These are phyloP conservation scores for Hydractinia symbiolongicarpus DNA, from an alignment of 30 jellyfish, hydroid and myxozoan species.

Conservation along the genomic window DNA sequence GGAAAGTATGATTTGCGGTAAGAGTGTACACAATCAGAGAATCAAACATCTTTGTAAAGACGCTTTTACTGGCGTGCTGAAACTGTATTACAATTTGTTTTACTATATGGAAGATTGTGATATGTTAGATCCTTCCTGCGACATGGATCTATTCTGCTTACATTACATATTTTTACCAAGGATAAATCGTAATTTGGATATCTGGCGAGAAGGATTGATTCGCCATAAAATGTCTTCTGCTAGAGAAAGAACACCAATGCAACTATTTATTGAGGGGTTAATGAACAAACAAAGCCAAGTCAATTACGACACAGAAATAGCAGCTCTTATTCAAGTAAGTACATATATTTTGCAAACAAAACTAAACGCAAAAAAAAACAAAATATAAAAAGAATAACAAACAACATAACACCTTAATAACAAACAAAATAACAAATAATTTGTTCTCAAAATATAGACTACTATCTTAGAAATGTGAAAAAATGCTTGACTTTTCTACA, in stretches of 20 bases:
- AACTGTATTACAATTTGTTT: slow-evolving; percentile 4
- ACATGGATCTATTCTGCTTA: background rate
- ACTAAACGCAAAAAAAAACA: no score
- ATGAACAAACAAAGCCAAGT: background rate
- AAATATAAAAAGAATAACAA: no score
- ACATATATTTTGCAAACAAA: no score
- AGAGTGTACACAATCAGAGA: no score
- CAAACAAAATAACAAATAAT: no score
- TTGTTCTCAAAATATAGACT: no score
- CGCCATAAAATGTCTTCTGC: slow-evolving; percentile 5
- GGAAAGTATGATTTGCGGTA: no score
- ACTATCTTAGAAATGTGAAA: no score
- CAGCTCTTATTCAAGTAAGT: no score
- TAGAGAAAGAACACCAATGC: background rate
- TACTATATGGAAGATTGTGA: background rate
- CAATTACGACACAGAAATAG: no score
- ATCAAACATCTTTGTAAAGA: background rate
- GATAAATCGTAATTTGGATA: background rate
- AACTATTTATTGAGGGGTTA: background rate
- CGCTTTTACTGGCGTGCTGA: background rate
- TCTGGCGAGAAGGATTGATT: slow-evolving; percentile 7
- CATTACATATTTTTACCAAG: slow-evolving; percentile 1
- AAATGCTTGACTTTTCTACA: no score
- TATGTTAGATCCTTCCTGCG: slow-evolving; percentile 6
- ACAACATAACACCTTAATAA: no score